Evolutionary conservation across 35 echinoderm and acorn worm genomes (phyloP), one percentile per base, ranked within the genome.

Genomic region (Ophiothrix spiculata): DNA sequence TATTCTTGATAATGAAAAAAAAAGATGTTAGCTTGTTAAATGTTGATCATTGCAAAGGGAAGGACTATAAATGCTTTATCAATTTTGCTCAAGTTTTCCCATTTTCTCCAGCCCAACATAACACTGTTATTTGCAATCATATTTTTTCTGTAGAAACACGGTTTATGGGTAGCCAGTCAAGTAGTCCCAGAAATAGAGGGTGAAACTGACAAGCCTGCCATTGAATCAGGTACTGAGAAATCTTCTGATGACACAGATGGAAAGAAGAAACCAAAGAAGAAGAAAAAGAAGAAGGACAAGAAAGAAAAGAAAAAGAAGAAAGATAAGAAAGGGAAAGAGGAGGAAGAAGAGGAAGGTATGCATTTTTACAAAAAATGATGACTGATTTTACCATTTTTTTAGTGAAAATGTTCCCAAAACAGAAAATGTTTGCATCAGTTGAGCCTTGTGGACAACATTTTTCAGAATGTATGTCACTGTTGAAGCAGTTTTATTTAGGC

Each of bases 141-240:
- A n/a, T n/a, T 80, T 79, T 25, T 87, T 81, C 56, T 84, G 85
- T 79, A 97, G 96, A 91, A 89, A 84, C 96, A 99, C 84, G 96
- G 96, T 37, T 39, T 99, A 45, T 99, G 96, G 96, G 81, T 88
- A 38, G 96, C 91, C 54, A 92, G 89, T 49, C 79, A 85, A 34
- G 94, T 97, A 19, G 78, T 97, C 1, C 91, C 91, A 13, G 84
- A 93, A 75, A 77, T 93, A 25, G 60, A 69, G 60, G 33, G 87
- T 12, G 25, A 46, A 40, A 34, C 37, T 19, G 87, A 89, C 2
- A 29, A 75, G 17, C 37, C 40, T 32, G 56, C 60, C 21, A 80
- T 82, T 25, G 36, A 75, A 39, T 74, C 84, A 10, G 42, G 56
- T 36, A 40, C 56, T 11, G 84, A 86, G 35, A 75, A 37, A 28